Conservation (phyloP, 2,888 invertebrate genomes). For the Amphipyra berbera region DNA sequence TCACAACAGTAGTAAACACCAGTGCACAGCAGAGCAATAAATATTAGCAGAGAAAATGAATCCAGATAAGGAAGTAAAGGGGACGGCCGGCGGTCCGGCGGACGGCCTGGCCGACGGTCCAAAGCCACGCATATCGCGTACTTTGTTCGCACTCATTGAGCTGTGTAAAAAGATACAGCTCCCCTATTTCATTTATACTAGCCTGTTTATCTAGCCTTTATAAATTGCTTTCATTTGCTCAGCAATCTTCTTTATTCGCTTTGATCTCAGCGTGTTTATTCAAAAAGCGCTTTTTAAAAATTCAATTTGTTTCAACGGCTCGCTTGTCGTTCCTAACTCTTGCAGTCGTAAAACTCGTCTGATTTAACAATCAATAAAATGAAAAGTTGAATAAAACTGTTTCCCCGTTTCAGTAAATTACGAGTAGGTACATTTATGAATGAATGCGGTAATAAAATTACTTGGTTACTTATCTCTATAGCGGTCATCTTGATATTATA, state of each 20-base stretch:
- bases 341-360: slow-evolving; percentile 23
- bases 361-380: slow-evolving; percentile 51
- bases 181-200: slow-evolving; percentile 75
- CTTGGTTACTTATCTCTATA: slow-evolving; percentile 31
- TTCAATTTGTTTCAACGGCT: slow-evolving; percentile 43
- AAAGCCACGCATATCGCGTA: slow-evolving; percentile 58
- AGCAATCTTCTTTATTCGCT: slow-evolving; percentile 68
- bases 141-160: slow-evolving; percentile 80
- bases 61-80: slow-evolving; percentile 70
- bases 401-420: slow-evolving; percentile 29
- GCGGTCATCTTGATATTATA: slow-evolving; percentile 30
- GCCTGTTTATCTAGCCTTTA: slow-evolving; percentile 69
- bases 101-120: slow-evolving; percentile 39
- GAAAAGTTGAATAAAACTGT: slow-evolving; percentile 28
- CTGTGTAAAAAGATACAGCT: slow-evolving; percentile 82
- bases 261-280: slow-evolving; percentile 66
- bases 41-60: slow-evolving; percentile 73
- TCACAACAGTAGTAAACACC: slow-evolving; percentile 37
- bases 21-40: slow-evolving; percentile 64
- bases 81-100: slow-evolving; percentile 46
- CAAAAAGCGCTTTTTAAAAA: slow-evolving; percentile 41
- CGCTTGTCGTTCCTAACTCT: slow-evolving; percentile 20
- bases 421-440: slow-evolving; percentile 43
- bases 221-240: slow-evolving; percentile 75
- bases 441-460: slow-evolving; percentile 25